Evolutionary conservation across 1,140 invertebrate species (phyloP).

Genomic region (Ridgeia piscesae): DNA sequence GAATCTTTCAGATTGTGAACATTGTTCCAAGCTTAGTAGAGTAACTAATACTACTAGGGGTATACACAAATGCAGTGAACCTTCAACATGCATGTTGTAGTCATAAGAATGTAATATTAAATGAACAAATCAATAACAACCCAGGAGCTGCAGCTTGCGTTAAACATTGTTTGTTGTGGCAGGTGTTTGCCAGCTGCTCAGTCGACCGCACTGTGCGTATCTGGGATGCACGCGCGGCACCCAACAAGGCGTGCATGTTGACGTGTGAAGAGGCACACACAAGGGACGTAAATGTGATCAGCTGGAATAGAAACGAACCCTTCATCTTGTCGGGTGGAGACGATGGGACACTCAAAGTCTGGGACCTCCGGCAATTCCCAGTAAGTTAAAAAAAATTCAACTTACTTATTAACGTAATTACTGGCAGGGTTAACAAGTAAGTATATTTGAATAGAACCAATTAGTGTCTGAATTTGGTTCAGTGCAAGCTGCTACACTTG

Average conservation of each 20-base stretch:
- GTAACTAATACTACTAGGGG: too few relatives aligned
- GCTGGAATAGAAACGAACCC: slow-evolving; percentile 88
- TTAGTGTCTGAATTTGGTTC: too few relatives aligned
- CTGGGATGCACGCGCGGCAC: slow-evolving; percentile 78
- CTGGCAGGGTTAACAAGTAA: too few relatives aligned
- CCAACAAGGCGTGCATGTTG: slow-evolving; percentile 88
- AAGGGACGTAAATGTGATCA: slow-evolving; percentile 95
- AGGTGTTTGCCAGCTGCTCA: slow-evolving; percentile 90
- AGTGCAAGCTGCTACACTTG: background rate
- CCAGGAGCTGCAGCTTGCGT: too few relatives aligned
- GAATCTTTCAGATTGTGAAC: too few relatives aligned
- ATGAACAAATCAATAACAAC: too few relatives aligned
- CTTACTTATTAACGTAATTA: too few relatives aligned
- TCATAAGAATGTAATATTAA: too few relatives aligned
- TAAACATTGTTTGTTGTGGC: background rate
- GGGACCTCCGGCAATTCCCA: slow-evolving; percentile 91
- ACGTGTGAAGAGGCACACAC: slow-evolving; percentile 84
- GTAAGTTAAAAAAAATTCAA: slow-evolving; percentile 44
- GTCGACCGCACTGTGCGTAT: slow-evolving; percentile 77
- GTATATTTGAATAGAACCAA: too few relatives aligned
- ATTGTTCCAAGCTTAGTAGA: too few relatives aligned
- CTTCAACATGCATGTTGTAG: too few relatives aligned
- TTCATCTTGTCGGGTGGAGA: slow-evolving; percentile 93
- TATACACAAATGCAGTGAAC: too few relatives aligned
- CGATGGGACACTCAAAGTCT: slow-evolving; percentile 90